Percentiles rank a stretch among this genome's conserved stretches.
Conservation (phyloP, 2,113 vertebrate species). For the Plectropomus leopardus region DNA sequence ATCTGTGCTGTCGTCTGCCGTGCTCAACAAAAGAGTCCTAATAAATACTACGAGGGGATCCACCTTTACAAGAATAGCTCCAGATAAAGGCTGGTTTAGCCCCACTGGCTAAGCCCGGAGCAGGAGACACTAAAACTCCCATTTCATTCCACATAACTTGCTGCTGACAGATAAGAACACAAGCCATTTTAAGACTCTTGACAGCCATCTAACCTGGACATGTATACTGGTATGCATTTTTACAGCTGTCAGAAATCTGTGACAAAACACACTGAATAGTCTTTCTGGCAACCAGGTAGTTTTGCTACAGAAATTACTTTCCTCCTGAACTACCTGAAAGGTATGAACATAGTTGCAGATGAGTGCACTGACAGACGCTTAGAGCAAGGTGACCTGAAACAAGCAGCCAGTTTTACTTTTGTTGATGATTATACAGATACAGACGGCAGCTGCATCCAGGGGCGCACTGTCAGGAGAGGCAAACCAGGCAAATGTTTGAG, state of each 20-base stretch:
- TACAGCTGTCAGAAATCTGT: slow-evolving; percentile 1
- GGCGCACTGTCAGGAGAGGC: no score
- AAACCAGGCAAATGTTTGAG: no score
- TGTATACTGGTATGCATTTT: slow-evolving; percentile 9
- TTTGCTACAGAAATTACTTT: neutral
- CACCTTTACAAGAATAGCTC: slow-evolving; percentile 25
- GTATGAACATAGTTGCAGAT: neutral
- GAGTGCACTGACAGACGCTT: slow-evolving; percentile 1
- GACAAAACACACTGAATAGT: neutral
- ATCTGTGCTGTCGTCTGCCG: slow-evolving; percentile 7
- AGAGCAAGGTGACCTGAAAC: slow-evolving; percentile 14
- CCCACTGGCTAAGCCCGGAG: slow-evolving; percentile 20
- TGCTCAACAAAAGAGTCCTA: slow-evolving; percentile 24
- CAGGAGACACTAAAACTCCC: slow-evolving; percentile 16
- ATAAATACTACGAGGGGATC: slow-evolving; percentile 23
- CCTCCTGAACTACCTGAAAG: slow-evolving; percentile 1
- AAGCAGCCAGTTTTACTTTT: slow-evolving; percentile 4
- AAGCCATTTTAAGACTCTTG: slow-evolving; percentile 9
- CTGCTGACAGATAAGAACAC: slow-evolving; percentile 42
- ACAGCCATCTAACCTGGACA: slow-evolving; percentile 26
- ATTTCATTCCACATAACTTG: slow-evolving; percentile 45
- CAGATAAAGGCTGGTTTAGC: slow-evolving; percentile 33
- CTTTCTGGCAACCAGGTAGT: neutral
- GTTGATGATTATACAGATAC: neutral
- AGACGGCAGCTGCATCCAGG: neutral